Conservation (phyloP, 2,888 invertebrate species). For the Apotomis turbidana region DNA sequence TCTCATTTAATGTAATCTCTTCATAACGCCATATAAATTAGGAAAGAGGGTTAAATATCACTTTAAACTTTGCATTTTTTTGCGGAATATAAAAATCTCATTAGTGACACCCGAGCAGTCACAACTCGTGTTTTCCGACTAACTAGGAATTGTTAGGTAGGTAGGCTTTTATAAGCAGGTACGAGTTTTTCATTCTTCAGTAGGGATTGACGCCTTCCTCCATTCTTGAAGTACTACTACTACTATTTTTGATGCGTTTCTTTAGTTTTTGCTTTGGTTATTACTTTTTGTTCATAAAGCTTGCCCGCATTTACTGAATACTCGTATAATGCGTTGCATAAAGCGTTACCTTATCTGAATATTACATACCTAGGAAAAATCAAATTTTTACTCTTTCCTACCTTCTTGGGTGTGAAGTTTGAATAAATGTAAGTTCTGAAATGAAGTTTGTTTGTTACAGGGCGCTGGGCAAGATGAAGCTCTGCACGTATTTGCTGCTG, state of each 20-base stretch:
- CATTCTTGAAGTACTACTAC: too few species aligned
- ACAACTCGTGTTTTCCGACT: too few species aligned
- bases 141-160: too few species aligned
- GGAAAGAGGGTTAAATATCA: background rate
- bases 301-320: too few species aligned
- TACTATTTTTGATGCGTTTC: too few species aligned
- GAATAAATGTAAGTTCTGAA: constrained; percentile 40
- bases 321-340: too few species aligned
- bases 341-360: too few species aligned
- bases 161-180: too few species aligned
- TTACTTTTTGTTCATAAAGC: too few species aligned
- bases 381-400: background rate
- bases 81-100: background rate
- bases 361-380: background rate
- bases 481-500: constrained; percentile 76
- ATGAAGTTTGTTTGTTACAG: constrained; percentile 64
- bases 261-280: too few species aligned
- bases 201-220: too few species aligned
- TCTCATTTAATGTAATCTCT: background rate
- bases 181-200: too few species aligned
- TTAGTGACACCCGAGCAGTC: background rate
- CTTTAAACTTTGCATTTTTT: background rate
- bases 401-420: constrained; percentile 21
- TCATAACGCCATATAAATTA: constrained; percentile 10
- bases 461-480: constrained; percentile 76